Conservation (phyloP, 1,140 invertebrate genomes). For the Temnothorax curvispinosus region DNA sequence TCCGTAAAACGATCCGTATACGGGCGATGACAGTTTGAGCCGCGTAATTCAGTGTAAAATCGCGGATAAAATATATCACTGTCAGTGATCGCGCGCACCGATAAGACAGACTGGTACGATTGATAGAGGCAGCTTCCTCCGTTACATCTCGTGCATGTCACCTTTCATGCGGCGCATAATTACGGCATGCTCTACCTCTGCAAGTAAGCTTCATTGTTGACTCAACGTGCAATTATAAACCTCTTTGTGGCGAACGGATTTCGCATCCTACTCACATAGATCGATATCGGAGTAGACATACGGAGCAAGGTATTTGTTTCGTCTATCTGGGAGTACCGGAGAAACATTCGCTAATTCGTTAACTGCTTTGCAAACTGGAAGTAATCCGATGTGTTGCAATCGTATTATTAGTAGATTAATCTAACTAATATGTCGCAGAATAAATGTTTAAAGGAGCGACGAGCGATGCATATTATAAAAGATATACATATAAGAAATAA, state of each 20-base stretch:
- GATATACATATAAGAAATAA: neutral
- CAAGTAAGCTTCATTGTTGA: constrained; percentile 40
- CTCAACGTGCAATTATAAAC: constrained; percentile 31
- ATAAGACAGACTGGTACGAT: constrained; percentile 35
- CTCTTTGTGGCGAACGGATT: constrained; percentile 39
- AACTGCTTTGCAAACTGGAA: constrained; percentile 12
- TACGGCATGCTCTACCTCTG: constrained; percentile 35
- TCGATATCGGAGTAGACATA: neutral
- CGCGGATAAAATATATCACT: constrained; percentile 37
- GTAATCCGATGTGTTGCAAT: neutral
- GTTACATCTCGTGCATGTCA: constrained; percentile 24
- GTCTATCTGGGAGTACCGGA: neutral
- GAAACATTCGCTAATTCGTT: neutral
- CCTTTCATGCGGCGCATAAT: constrained; percentile 29
- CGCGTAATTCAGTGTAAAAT: constrained; percentile 32
- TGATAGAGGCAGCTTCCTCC: constrained; percentile 20
- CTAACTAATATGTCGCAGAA: neutral
- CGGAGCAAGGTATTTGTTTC: constrained; percentile 9
- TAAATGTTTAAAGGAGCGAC: neutral
- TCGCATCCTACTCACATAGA: constrained; percentile 34
- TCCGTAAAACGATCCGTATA: neutral
- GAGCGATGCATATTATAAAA: neutral
- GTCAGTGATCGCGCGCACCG: neutral
- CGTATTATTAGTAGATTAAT: neutral
- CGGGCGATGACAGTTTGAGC: neutral